Base-by-base conservation (phyloP, 2,888 invertebrate genomes). In the Stenodema calcarata region DNA sequence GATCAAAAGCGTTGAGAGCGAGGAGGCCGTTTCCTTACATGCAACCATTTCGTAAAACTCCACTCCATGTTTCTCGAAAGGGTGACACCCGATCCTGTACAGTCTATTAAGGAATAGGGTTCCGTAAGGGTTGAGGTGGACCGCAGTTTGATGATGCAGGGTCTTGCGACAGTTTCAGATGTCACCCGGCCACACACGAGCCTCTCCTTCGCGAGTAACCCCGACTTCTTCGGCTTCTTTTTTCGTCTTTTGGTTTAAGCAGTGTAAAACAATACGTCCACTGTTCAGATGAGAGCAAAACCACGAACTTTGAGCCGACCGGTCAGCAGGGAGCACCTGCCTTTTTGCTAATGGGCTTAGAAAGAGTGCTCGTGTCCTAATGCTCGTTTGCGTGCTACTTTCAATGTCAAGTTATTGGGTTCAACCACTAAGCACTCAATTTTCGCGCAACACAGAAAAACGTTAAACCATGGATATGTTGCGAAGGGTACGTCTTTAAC, bases 151-250 rank as follows among this genome's bases (percentile, higher is more conserved):
- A 30, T 73, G 73, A 73, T 41, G 73, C 35, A 73, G 73, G 23
- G 69, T 6, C 27, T 23, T 23, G 27, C 69, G 27, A 35, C 16
- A 30, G 73, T 35, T 30, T 73, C 35, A 35, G 35, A 35, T 35
- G 41, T 73, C 30, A 35, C 35, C 73, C 30, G 73, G 73, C 73
- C 73, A 73, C 73, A 73, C 73, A 73, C 73, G 73, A 18, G 30
- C 30, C 41, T n/a, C 28, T 28, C 73, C 30, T 35, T 35, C 30
- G 35, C 73, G 73, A 73, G 73, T 73, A 30, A 73, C 18, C 54
- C 54, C 54, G 54, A 54, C 73, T 73, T 73, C 30, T 28, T 73
- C 73, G 73, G 73, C 73, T 73, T 73, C 73, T 73, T 73, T 73
- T 73, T 73, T 73, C 28, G 30, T 73, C 18, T 30, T 0, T 12